Evolutionary conservation across 2,888 invertebrate species (phyloP).

Genomic region (Lasioglossum lativentre): DNA sequence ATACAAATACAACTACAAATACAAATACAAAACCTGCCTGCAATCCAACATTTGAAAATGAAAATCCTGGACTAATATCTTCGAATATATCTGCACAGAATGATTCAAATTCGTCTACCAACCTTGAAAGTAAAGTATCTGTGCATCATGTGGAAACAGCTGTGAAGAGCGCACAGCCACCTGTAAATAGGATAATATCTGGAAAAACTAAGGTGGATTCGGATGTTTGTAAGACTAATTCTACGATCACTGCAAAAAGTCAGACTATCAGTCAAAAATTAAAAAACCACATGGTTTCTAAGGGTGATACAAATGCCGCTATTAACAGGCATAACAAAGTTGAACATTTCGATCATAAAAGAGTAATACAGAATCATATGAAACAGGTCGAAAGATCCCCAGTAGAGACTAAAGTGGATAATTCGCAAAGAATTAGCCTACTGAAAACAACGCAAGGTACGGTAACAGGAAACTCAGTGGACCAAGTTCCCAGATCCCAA

Average conservation of each 20-base stretch:
- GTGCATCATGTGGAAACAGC: constrained; percentile 64
- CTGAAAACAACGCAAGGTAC: constrained; percentile 75
- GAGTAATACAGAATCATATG: constrained; percentile 77
- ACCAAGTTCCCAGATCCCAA: constrained; percentile 69
- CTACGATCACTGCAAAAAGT: constrained; percentile 66
- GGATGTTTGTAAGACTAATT: constrained; percentile 69
- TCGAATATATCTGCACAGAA: constrained; percentile 53
- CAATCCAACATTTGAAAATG: constrained; percentile 75
- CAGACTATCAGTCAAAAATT: constrained; percentile 76
- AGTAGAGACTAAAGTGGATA: constrained; percentile 70
- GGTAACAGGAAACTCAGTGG: constrained; percentile 65
- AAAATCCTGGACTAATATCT: constrained; percentile 64
- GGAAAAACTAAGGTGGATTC: constrained; percentile 71
- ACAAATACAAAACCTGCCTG: constrained; percentile 69
- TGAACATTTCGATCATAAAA: constrained; percentile 75
- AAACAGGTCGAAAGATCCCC: constrained; percentile 71
- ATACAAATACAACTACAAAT: constrained; percentile 30
- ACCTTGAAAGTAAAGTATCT: constrained; percentile 57
- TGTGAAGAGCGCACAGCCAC: constrained; percentile 68
- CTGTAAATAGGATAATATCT: constrained; percentile 68
- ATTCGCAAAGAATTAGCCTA: constrained; percentile 78
- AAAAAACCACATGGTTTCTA: constrained; percentile 78
- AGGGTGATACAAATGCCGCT: constrained; percentile 68
- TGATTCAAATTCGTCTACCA: constrained; percentile 59
- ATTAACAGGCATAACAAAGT: constrained; percentile 77